phyloP scores from a whole-genome alignment of 92 coral and sea anemone genomes.

The Porites rus region DNA sequence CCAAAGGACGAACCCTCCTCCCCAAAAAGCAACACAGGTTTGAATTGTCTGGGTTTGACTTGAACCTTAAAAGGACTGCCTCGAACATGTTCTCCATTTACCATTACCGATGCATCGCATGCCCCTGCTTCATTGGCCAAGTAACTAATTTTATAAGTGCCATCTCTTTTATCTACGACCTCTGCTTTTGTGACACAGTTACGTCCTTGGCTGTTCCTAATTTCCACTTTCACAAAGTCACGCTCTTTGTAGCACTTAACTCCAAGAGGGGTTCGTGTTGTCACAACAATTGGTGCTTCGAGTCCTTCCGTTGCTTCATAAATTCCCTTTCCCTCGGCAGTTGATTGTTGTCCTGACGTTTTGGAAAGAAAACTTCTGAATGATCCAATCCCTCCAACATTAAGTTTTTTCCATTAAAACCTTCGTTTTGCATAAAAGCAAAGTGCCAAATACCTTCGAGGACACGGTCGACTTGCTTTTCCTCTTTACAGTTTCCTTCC shows the following conservation, averaged over 20 bases:
- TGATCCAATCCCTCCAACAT: slow-evolving; percentile 1
- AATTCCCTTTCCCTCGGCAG: slow-evolving; percentile 21
- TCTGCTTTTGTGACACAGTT: not conserved
- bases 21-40: slow-evolving; percentile 28
- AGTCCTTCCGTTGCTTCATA: slow-evolving; percentile 24
- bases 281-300: not conserved
- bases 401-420: not conserved
- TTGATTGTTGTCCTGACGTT: slow-evolving; percentile 1
- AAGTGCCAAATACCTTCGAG: slow-evolving; percentile 3
- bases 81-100: no score
- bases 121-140: slow-evolving; percentile 47
- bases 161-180: slow-evolving; percentile 27
- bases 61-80: no score
- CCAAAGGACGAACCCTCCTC: slow-evolving; percentile 34
- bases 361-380: not conserved
- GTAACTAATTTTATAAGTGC: not conserved
- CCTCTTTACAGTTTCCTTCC: no score
- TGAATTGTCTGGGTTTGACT: no score
- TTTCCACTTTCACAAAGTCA: slow-evolving; percentile 16
- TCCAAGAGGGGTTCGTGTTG: not conserved
- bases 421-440: not conserved
- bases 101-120: no score
- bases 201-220: not conserved
- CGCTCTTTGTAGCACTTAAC: not conserved
- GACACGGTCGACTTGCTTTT: not conserved